phyloP scores from a whole-genome alignment of 2,888 invertebrate genomes.

The Trachelus tabidus region DNA sequence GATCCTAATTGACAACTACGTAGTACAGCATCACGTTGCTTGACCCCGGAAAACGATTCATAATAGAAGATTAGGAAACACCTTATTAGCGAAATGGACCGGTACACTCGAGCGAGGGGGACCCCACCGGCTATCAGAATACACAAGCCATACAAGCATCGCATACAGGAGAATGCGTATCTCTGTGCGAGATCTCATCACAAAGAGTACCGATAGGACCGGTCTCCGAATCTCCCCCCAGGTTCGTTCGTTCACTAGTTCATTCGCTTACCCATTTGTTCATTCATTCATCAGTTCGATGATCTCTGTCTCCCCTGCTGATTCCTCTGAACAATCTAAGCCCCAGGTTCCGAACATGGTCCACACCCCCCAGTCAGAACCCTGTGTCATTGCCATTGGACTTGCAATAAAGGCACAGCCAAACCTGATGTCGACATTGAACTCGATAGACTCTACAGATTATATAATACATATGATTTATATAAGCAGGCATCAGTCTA shows the following conservation, averaged over 20 bases:
- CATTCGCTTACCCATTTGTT: constrained; percentile 31
- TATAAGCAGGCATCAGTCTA: neutral
- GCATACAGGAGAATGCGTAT: constrained; percentile 48
- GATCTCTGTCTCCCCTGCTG: too few relatives aligned
- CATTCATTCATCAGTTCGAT: constrained; percentile 20
- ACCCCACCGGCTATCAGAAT: too few relatives aligned
- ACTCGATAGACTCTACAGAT: neutral
- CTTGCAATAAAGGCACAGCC: too few relatives aligned
- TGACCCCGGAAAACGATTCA: constrained; percentile 33
- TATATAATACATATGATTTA: neutral
- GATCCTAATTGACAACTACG: too few relatives aligned
- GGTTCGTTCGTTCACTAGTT: constrained; percentile 47
- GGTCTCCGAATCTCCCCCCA: constrained; percentile 25
- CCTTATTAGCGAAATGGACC: constrained; percentile 54
- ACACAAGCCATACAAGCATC: constrained; percentile 19
- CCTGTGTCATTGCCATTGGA: too few relatives aligned
- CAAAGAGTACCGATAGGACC: constrained; percentile 16
- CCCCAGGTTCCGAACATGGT: too few relatives aligned
- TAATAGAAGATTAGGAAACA: constrained; percentile 32
- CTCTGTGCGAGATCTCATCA: constrained; percentile 54
- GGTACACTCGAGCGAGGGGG: constrained; percentile 12
- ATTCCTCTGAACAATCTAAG: too few relatives aligned
- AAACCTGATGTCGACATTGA: neutral
- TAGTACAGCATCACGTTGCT: constrained; percentile 21
- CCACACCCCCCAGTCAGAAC: too few relatives aligned